phyloP scores from a whole-genome alignment of 1,140 invertebrate genomes.

The Pollicipes pollicipes region DNA sequence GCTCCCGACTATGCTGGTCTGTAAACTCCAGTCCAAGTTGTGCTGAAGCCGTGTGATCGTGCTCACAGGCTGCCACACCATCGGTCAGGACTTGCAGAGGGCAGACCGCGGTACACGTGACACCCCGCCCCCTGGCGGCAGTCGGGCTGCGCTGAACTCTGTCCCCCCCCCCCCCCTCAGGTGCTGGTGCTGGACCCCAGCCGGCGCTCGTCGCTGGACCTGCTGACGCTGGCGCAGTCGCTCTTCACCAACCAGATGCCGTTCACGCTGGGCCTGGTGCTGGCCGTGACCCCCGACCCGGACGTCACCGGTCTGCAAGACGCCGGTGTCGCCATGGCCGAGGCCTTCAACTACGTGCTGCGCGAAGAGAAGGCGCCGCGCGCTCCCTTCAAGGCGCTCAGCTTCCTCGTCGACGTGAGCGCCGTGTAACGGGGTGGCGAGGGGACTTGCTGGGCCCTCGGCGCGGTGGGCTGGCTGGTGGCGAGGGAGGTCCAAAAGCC shows the following conservation, averaged over 20 bases:
- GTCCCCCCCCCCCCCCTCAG: conserved; percentile 34
- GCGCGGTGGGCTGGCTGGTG: conserved; percentile 15
- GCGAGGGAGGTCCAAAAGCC: too few species aligned
- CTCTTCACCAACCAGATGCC: conserved; percentile 33
- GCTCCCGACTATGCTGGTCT: too few species aligned
- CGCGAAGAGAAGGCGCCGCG: conserved; percentile 41
- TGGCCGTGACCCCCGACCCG: conserved; percentile 46
- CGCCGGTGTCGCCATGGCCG: conserved; percentile 63
- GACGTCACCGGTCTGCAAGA: conserved; percentile 42
- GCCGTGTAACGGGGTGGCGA: neutral
- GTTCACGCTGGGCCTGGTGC: conserved; percentile 73
- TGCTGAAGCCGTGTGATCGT: too few species aligned
- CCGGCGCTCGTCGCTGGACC: conserved; percentile 41
- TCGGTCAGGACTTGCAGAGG: too few species aligned
- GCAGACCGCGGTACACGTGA: too few species aligned
- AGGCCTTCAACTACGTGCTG: conserved; percentile 83
- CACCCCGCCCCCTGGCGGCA: too few species aligned
- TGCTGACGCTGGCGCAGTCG: conserved; percentile 76
- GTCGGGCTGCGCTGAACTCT: too few species aligned
- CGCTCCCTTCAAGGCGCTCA: conserved; percentile 16
- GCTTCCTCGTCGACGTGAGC: conserved; percentile 17
- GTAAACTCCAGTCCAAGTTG: too few species aligned
- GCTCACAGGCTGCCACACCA: too few species aligned
- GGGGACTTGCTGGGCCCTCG: too few species aligned
- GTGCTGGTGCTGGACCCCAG: conserved; percentile 75